phyloP scores from a whole-genome alignment of 2,113 vertebrate species.

The Echinops telfairi region DNA sequence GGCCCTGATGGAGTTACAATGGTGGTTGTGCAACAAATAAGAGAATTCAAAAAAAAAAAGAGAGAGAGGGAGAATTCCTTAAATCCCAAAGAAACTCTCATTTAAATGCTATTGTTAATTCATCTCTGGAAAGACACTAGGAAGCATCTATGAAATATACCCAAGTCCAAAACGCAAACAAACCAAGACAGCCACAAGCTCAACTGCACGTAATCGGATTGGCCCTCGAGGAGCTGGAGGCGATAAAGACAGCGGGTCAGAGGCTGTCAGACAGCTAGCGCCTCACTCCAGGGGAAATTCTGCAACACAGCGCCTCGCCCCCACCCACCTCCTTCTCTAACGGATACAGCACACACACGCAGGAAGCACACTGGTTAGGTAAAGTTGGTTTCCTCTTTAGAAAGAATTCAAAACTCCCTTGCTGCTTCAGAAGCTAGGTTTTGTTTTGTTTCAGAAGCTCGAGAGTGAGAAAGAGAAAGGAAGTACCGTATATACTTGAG shows the following conservation, averaged over 20 bases:
- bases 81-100: conserved; percentile 32
- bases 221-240: background rate
- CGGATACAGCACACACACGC: conserved; percentile 74
- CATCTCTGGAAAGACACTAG: conserved; percentile 10
- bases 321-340: conserved; percentile 67
- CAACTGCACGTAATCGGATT: background rate
- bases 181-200: background rate
- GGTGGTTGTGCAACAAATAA: background rate
- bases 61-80: background rate
- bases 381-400: conserved; percentile 88
- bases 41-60: background rate
- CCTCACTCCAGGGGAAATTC: conserved; percentile 70
- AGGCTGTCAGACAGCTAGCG: background rate
- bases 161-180: background rate
- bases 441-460: conserved; percentile 81
- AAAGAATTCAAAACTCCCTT: conserved; percentile 80
- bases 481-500: conserved; percentile 70
- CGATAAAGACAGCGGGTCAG: background rate
- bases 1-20: background rate
- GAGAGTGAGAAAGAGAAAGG: conserved; percentile 72
- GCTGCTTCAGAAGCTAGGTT: conserved; percentile 77
- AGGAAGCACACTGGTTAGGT: conserved; percentile 86
- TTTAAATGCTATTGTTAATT: conserved; percentile 16
- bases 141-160: conserved; percentile 36
- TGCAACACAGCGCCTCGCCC: background rate